Evolutionary conservation across 2,797 vertebrate genomes (phyloP).

Genomic region (Pyrocephalus nanus): DNA sequence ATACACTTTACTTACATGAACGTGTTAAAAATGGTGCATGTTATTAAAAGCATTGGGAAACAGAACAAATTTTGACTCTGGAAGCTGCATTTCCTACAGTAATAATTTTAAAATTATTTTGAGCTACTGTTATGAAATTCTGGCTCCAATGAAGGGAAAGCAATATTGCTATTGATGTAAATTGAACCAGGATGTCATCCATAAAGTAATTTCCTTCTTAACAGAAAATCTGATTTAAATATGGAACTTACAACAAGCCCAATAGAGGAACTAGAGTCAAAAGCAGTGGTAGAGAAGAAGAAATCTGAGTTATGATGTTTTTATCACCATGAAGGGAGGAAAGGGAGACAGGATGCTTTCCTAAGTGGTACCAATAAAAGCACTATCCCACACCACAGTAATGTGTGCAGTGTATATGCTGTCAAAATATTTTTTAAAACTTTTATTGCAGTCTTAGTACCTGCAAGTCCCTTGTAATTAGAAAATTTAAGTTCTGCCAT

Average conservation of each 20-base stretch:
- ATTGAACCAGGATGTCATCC: conserved; percentile 15
- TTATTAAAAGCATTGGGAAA: neutral
- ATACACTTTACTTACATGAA: neutral
- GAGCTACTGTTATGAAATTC: neutral
- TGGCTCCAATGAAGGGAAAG: neutral
- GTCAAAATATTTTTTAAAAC: neutral
- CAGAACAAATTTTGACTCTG: neutral
- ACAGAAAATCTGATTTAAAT: neutral
- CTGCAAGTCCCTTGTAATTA: neutral
- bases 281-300: neutral
- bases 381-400: neutral
- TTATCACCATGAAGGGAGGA: neutral
- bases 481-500: neutral
- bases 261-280: neutral
- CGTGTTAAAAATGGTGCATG: neutral
- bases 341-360: neutral
- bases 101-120: conserved; percentile 34
- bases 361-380: neutral
- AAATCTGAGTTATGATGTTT: neutral
- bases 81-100: neutral
- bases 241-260: neutral
- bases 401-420: neutral
- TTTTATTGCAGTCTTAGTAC: neutral
- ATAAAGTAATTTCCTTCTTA: conserved; percentile 26
- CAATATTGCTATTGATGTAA: neutral